Conservation (phyloP, 2,797 vertebrate genomes). For the Carcharodon carcharias region DNA sequence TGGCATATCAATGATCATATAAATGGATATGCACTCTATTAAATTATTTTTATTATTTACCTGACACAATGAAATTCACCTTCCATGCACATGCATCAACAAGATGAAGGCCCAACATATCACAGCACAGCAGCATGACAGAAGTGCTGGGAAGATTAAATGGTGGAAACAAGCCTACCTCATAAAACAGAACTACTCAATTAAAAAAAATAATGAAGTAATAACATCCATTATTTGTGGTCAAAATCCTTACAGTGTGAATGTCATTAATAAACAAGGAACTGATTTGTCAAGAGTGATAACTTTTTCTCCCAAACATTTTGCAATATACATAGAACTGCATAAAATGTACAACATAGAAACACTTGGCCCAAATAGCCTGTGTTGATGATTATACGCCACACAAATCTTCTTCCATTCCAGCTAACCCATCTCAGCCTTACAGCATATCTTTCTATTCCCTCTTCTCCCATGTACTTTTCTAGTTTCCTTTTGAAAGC, state of each 20-base stretch:
- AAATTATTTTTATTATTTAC: background rate
- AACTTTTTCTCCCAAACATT: background rate
- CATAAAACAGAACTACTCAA: background rate
- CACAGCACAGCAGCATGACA: background rate
- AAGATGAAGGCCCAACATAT: background rate
- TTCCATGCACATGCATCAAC: background rate
- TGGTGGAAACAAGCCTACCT: background rate
- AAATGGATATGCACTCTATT: background rate
- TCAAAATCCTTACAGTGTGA: background rate
- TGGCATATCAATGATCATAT: background rate
- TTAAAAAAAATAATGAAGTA: background rate
- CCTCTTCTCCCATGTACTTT: background rate
- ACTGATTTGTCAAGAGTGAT: background rate
- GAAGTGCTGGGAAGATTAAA: background rate
- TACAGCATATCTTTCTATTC: background rate
- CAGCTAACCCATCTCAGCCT: background rate
- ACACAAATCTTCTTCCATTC: background rate
- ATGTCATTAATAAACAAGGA: background rate
- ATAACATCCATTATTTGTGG: background rate
- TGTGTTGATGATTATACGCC: background rate
- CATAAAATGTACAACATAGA: background rate
- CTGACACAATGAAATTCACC: background rate
- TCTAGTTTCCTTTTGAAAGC: background rate
- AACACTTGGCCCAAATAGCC: background rate
- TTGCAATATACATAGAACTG: background rate